phyloP scores from a whole-genome alignment of 92 coral and sea anemone species.

The Virgularia gustaviana region DNA sequence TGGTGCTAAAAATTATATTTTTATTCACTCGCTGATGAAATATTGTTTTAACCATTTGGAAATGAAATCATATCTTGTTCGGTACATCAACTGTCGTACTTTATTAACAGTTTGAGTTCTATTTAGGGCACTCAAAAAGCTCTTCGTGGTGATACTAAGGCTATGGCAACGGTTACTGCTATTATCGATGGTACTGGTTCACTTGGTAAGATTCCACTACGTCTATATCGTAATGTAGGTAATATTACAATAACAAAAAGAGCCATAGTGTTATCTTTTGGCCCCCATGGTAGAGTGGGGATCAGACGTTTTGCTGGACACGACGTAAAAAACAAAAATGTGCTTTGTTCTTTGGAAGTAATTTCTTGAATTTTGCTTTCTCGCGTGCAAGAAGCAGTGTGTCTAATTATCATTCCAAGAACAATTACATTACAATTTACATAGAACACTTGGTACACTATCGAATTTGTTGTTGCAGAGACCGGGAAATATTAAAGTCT shows the following conservation, averaged over 20 bases:
- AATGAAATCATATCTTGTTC: background rate
- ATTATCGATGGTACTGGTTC: conserved; percentile 96
- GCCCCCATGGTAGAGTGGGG: background rate
- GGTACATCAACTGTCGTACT: background rate
- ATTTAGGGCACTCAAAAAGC: conserved; percentile 91
- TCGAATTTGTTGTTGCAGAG: too few relatives aligned
- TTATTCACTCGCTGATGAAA: background rate
- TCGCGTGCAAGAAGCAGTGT: too few relatives aligned
- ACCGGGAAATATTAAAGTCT: too few relatives aligned
- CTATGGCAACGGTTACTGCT: conserved; percentile 97
- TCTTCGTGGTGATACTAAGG: conserved; percentile 87
- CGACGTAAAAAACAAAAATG: too few relatives aligned
- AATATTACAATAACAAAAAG: background rate
- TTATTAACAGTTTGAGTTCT: background rate
- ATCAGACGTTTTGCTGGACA: too few relatives aligned
- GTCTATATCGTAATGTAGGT: background rate
- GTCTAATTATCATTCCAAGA: too few relatives aligned
- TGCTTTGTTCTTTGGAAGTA: too few relatives aligned
- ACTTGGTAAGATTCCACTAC: conserved; percentile 57
- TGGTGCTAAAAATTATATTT: too few relatives aligned
- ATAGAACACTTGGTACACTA: too few relatives aligned
- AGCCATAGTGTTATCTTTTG: background rate
- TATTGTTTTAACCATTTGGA: background rate
- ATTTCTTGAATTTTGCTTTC: too few relatives aligned
- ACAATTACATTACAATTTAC: too few relatives aligned